Evolutionary conservation across 2,113 vertebrate species (phyloP).

Genomic region (Candoia aspera): DNA sequence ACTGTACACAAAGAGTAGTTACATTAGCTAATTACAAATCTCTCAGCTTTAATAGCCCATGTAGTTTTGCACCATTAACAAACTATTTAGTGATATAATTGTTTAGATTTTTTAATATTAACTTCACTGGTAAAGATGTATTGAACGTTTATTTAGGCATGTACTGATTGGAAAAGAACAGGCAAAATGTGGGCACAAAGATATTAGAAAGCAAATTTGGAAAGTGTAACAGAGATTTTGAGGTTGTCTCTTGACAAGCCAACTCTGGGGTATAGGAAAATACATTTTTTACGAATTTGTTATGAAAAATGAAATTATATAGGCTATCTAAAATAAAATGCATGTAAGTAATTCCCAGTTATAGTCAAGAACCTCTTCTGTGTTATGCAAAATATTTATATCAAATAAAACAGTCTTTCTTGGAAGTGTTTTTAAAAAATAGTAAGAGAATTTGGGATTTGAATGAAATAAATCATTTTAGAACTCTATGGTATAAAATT

Average conservation of each 20-base stretch:
- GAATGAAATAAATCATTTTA: background rate
- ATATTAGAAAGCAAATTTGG: background rate
- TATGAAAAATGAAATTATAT: background rate
- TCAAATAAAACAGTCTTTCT: background rate
- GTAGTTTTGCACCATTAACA: conserved; percentile 29
- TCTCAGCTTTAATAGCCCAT: conserved; percentile 31
- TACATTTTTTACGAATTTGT: background rate
- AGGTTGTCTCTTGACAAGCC: background rate
- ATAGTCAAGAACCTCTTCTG: background rate
- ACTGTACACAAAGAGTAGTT: conserved; percentile 12
- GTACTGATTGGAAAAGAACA: background rate
- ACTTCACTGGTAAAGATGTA: background rate
- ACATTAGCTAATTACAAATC: conserved; percentile 27
- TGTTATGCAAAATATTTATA: background rate
- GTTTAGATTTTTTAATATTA: conserved; percentile 27
- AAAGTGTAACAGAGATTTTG: background rate
- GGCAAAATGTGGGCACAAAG: background rate
- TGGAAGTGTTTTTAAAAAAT: background rate
- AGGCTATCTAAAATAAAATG: background rate
- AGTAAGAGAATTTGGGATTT: background rate
- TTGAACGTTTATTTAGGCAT: background rate
- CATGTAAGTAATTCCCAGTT: background rate
- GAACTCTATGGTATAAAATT: background rate
- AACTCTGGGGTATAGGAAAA: background rate
- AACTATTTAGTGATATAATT: conserved; percentile 23